Conservation (phyloP, 1,140 invertebrate species). For the Marisa cornuarietis region DNA sequence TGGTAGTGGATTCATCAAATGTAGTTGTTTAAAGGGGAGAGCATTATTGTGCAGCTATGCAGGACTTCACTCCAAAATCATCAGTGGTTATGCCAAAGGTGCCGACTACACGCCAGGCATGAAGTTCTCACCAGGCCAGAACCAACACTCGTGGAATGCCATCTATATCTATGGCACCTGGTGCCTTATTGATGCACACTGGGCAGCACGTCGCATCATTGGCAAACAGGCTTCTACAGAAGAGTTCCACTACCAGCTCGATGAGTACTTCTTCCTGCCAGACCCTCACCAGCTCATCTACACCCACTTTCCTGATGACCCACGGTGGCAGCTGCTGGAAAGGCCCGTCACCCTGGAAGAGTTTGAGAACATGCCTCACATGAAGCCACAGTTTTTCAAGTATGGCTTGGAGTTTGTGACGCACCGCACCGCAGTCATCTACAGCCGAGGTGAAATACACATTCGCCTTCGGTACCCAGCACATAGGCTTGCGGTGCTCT, state of each 20-base stretch:
- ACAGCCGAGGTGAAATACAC: slow-evolving; percentile 58
- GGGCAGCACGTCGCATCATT: slow-evolving; percentile 65
- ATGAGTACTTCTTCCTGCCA: slow-evolving; percentile 66
- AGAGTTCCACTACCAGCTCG: slow-evolving; percentile 65
- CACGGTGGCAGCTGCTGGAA: slow-evolving; percentile 65
- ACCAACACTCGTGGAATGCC: slow-evolving; percentile 66
- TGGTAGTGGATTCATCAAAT: no score
- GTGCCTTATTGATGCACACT: slow-evolving; percentile 66
- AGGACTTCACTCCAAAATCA: slow-evolving; percentile 64
- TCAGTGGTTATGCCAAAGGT: slow-evolving; percentile 66
- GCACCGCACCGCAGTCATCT: slow-evolving; percentile 62
- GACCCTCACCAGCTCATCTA: slow-evolving; percentile 66
- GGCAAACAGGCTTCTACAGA: slow-evolving; percentile 61
- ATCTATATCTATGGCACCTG: slow-evolving; percentile 65
- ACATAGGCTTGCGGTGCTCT: slow-evolving; percentile 58
- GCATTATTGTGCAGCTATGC: slow-evolving; percentile 57
- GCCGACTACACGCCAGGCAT: slow-evolving; percentile 66
- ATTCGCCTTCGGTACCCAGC: slow-evolving; percentile 55
- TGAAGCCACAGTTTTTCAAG: slow-evolving; percentile 67
- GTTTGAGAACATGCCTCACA: slow-evolving; percentile 66
- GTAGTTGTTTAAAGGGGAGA: no score
- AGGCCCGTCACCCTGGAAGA: slow-evolving; percentile 56
- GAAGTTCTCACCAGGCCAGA: slow-evolving; percentile 60
- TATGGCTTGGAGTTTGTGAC: slow-evolving; percentile 65
- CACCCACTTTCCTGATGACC: slow-evolving; percentile 65